Base-by-base conservation (phyloP, 2,888 invertebrate species). In the Mamestra brassicae region DNA sequence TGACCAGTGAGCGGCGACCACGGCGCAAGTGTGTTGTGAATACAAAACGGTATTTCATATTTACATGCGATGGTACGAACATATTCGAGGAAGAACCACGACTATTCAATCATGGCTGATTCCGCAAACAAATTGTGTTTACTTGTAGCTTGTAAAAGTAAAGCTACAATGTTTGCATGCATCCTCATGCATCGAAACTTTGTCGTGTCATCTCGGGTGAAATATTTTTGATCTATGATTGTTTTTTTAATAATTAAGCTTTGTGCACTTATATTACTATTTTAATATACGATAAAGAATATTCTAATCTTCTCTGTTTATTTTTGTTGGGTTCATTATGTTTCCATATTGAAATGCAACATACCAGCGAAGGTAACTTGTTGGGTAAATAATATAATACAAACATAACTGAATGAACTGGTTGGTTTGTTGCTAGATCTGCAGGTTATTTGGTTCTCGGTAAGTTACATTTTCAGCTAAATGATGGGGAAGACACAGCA, bases 41-140 rank as follows among this genome's bases (percentile, higher is more conserved):
- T 85, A 77, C 83, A 66, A 79, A 84, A 82, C 74, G 76, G 69
- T 85, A 82, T 72, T 79, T 70, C 83, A 80, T 82, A 84, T 84
- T 84, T 76, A 76, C 72, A 65, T 80, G 36, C 52, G n/a, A 75
- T 75, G 62, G 38, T 63, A 60, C 54, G 34, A 54, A 52, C 72
- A 61, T 72, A 68, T 81, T 78, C 68, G 62, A 70, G 61, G 74
- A 78, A 81, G 70, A 45, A 42, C 58, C 50, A 47, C 61, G 54
- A 52, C 65, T 84, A 66, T 66, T 78, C 83, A 78, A 83, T 80
- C 79, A 78, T 69, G 61, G 52, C 34, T 55, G 78, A 62, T 62
- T 78, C 83, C 61, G 57, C 47, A 58, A 55, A 65, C 61, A 78
- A 45, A 50, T 71, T 63, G 71, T 70, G 65, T 80, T 63, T 74